These are phyloP conservation scores for Neogobius melanostomus DNA, from an alignment of 2,113 vertebrate genomes.

Conservation along the genomic window DNA sequence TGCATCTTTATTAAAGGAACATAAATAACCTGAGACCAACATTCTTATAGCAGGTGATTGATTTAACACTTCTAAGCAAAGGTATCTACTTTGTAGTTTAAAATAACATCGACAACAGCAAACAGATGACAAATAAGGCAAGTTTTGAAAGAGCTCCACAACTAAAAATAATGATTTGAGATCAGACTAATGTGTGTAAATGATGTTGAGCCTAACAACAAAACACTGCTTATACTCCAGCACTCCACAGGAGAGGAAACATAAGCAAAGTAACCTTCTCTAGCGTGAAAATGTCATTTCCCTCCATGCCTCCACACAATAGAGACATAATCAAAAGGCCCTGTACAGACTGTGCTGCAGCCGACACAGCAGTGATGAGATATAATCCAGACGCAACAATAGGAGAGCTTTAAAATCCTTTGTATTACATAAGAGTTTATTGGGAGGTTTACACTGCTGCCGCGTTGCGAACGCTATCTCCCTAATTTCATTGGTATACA, in stretches of 20 bases:
- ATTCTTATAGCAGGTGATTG: too few relatives aligned
- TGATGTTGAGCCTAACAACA: conserved; percentile 19
- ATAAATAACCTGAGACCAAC: too few relatives aligned
- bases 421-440: conserved; percentile 45
- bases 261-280: conserved; percentile 43
- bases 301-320: conserved; percentile 42
- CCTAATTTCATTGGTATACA: neutral
- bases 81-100: neutral
- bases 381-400: conserved; percentile 59
- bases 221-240: conserved; percentile 19
- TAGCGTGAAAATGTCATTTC: conserved; percentile 44
- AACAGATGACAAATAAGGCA: conserved; percentile 8
- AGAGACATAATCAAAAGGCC: conserved; percentile 43
- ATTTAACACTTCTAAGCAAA: too few relatives aligned
- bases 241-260: conserved; percentile 29
- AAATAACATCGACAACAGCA: neutral
- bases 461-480: neutral
- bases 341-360: conserved; percentile 23
- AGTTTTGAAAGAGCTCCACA: neutral
- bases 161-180: conserved; percentile 28
- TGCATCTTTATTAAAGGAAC: too few relatives aligned
- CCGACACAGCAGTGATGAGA: conserved; percentile 46
- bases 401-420: conserved; percentile 43
- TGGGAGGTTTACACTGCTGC: conserved; percentile 22
- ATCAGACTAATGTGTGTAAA: conserved; percentile 37